Evolutionary conservation across 2,888 invertebrate genomes (phyloP).

Genomic region (Melitaea athalia): DNA sequence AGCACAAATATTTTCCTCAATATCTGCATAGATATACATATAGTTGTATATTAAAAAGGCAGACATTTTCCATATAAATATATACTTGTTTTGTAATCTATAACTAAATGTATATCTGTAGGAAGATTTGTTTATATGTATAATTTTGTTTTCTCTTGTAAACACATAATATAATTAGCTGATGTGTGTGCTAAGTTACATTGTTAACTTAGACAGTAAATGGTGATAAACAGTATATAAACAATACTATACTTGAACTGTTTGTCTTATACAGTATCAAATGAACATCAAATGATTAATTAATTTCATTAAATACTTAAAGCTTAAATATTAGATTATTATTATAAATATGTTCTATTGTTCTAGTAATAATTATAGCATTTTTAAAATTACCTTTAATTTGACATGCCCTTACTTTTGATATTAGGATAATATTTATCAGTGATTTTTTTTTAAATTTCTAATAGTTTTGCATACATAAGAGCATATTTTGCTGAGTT

Average conservation of each 20-base stretch:
- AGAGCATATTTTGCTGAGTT: neutral
- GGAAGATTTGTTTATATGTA: slow-evolving; percentile 26
- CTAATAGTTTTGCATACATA: neutral
- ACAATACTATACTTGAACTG: neutral
- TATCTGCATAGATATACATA: slow-evolving; percentile 36
- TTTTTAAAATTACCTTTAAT: too few relatives aligned
- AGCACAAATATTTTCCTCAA: slow-evolving; percentile 44
- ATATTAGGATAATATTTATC: neutral
- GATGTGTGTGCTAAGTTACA: slow-evolving; percentile 18
- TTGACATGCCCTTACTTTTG: neutral
- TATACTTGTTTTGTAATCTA: slow-evolving; percentile 31
- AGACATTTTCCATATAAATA: slow-evolving; percentile 40
- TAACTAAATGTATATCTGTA: slow-evolving; percentile 19
- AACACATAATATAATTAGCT: slow-evolving; percentile 25
- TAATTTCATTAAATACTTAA: neutral
- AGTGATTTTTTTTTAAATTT: neutral
- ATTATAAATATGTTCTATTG: too few relatives aligned
- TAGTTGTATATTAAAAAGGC: slow-evolving; percentile 30
- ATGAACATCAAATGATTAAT: neutral
- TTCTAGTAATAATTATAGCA: too few relatives aligned
- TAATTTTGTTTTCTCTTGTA: slow-evolving; percentile 32
- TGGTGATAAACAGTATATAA: slow-evolving; percentile 20
- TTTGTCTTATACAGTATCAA: neutral
- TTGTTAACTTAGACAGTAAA: slow-evolving; percentile 19
- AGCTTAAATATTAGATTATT: neutral